Percentiles rank a stretch among this genome's conserved stretches.
Evolutionary conservation across 92 coral and sea anemone genomes (phyloP).

Genomic region (Epizoanthus stellaris): DNA sequence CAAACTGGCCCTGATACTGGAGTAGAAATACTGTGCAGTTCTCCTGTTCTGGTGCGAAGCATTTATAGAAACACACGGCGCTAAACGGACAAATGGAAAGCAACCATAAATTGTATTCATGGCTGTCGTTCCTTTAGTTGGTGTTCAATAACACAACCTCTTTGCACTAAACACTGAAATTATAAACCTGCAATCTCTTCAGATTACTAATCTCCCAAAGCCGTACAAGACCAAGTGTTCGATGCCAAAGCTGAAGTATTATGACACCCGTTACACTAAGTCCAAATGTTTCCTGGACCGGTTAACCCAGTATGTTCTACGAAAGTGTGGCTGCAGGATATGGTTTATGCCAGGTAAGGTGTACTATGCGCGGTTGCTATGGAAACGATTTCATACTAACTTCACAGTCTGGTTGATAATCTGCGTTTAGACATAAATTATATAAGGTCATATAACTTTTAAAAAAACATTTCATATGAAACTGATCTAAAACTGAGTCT

Average conservation of each 20-base stretch:
- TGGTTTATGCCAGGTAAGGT: conserved; percentile 91
- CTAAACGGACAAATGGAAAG: too few relatives aligned
- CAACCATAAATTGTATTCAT: neutral
- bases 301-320: conserved; percentile 66
- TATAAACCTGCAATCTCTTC: neutral
- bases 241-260: conserved; percentile 71
- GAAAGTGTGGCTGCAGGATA: conserved; percentile 73
- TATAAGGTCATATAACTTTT: too few relatives aligned
- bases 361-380: neutral
- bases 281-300: conserved; percentile 77
- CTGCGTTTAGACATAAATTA: too few relatives aligned
- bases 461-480: too few relatives aligned
- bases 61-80: too few relatives aligned
- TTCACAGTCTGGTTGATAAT: too few relatives aligned
- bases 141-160: neutral
- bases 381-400: neutral
- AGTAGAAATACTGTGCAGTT: too few relatives aligned
- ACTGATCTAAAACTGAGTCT: too few relatives aligned
- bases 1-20: too few relatives aligned
- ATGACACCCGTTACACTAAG: conserved; percentile 58
- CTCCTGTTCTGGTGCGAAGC: too few relatives aligned
- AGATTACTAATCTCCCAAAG: conserved; percentile 77
- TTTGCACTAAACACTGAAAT: neutral
- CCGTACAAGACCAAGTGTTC: conserved; percentile 81
- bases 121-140: neutral